phyloP scores from a whole-genome alignment of 2,113 vertebrate species.

The Dissostichus mawsoni region DNA sequence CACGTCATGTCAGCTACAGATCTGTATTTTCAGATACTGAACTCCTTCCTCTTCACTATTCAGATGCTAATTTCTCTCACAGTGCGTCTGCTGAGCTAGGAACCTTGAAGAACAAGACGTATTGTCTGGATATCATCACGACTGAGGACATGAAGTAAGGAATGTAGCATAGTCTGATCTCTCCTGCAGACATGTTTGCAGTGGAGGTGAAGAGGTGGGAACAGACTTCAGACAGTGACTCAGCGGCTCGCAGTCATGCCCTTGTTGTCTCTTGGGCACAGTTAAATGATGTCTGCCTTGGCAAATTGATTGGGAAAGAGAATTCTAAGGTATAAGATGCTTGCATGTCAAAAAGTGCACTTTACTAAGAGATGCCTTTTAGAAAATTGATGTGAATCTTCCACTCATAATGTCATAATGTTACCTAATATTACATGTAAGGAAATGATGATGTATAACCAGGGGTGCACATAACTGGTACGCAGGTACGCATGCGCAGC shows the following conservation, averaged over 20 bases:
- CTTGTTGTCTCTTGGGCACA: constrained; percentile 33
- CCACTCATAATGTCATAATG: background rate
- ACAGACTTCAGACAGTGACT: constrained; percentile 44
- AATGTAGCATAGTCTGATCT: constrained; percentile 75
- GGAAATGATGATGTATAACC: background rate
- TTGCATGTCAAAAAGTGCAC: constrained; percentile 24
- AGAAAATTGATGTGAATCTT: constrained; percentile 1
- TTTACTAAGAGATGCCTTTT: background rate
- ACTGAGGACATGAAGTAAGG: constrained; percentile 73
- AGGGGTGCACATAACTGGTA: too few species aligned
- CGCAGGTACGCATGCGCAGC: too few species aligned
- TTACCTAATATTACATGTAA: background rate
- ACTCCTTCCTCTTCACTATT: constrained; percentile 16
- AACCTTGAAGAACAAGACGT: constrained; percentile 69
- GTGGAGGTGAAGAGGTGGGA: constrained; percentile 29
- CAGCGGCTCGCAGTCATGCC: constrained; percentile 41
- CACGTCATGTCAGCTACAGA: constrained; percentile 19
- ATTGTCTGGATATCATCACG: constrained; percentile 80
- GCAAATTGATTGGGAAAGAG: constrained; percentile 29
- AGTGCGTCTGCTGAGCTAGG: constrained; percentile 48
- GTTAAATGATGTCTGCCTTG: constrained; percentile 42
- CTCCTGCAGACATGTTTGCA: constrained; percentile 69
- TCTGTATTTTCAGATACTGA: constrained; percentile 57
- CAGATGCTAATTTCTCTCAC: constrained; percentile 19
- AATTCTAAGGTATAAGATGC: constrained; percentile 28